Percentiles rank a stretch among this genome's conserved stretches.
These are phyloP conservation scores for Neogobius melanostomus DNA, from an alignment of 2,113 vertebrate species.

Conservation along the genomic window DNA sequence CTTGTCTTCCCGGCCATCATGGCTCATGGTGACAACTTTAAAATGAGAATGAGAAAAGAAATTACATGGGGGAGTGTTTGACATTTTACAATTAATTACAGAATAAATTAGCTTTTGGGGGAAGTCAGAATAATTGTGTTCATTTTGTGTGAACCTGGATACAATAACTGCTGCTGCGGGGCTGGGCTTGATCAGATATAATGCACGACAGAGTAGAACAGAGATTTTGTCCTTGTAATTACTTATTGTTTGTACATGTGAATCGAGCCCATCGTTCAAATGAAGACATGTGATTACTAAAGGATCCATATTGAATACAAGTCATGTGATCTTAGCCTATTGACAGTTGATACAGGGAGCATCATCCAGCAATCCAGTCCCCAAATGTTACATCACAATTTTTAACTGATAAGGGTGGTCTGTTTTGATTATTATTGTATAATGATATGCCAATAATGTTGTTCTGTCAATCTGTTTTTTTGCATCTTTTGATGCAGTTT, in stretches of 20 bases:
- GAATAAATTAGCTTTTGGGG: slow-evolving; percentile 63
- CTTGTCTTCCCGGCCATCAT: slow-evolving; percentile 8
- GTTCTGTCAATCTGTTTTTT: neutral
- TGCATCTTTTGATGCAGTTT: slow-evolving; percentile 11
- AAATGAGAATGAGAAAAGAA: slow-evolving; percentile 35
- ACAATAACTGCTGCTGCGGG: slow-evolving; percentile 26
- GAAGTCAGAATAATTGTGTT: slow-evolving; percentile 41
- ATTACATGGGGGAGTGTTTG: slow-evolving; percentile 46
- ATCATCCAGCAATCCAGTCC: no score
- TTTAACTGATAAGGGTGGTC: neutral
- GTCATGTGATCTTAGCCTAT: no score
- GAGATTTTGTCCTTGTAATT: slow-evolving; percentile 24
- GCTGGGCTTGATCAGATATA: slow-evolving; percentile 32
- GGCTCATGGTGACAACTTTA: slow-evolving; percentile 31
- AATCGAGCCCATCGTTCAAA: no score
- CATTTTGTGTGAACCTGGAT: slow-evolving; percentile 43
- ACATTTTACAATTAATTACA: slow-evolving; percentile 68
- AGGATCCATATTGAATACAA: no score
- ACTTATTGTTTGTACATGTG: slow-evolving; percentile 6
- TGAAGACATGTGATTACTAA: no score
- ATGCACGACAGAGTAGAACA: slow-evolving; percentile 13
- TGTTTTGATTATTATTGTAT: neutral
- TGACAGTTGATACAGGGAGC: neutral
- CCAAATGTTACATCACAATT: no score
- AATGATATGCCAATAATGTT: no score